Evolutionary conservation across 2,113 vertebrate species (phyloP).

Genomic region (Bostrychus sinensis): DNA sequence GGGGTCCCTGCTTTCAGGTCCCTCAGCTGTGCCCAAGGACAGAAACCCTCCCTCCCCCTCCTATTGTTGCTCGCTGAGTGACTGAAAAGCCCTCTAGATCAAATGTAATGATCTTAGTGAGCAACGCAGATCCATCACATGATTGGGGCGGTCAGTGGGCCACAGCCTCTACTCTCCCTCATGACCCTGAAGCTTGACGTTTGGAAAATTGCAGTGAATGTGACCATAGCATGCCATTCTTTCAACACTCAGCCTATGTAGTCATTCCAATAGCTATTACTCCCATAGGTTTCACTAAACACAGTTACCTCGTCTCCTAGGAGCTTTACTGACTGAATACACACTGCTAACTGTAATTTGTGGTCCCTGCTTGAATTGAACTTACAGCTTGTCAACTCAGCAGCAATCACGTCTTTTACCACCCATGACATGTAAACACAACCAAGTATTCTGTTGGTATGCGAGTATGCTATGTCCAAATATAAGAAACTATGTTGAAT

Average conservation of each 20-base stretch:
- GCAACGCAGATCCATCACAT: conserved; percentile 54
- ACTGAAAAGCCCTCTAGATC: conserved; percentile 62
- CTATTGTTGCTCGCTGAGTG: conserved; percentile 54
- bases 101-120: conserved; percentile 52
- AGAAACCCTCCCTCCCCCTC: conserved; percentile 37
- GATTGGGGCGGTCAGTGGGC: conserved; percentile 60
- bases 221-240: conserved; percentile 30
- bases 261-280: conserved; percentile 34
- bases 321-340: conserved; percentile 33
- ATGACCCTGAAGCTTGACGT: conserved; percentile 50
- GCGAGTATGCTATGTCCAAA: conserved; percentile 7
- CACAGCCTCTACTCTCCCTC: conserved; percentile 6
- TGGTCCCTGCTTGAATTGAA: conserved; percentile 33
- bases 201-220: conserved; percentile 45
- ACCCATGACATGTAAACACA: conserved; percentile 41
- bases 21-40: conserved; percentile 67
- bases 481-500: conserved; percentile 11
- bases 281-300: conserved; percentile 35
- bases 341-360: conserved; percentile 54
- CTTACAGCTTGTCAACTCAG: conserved; percentile 17
- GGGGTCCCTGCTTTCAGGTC: conserved; percentile 31
- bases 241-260: conserved; percentile 47
- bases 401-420: conserved; percentile 26
- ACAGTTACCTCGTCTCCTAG: conserved; percentile 43
- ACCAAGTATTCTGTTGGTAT: conserved; percentile 8